These are phyloP conservation scores for Limnephilus rhombicus DNA, from an alignment of 2,888 invertebrate species.

Conservation along the genomic window DNA sequence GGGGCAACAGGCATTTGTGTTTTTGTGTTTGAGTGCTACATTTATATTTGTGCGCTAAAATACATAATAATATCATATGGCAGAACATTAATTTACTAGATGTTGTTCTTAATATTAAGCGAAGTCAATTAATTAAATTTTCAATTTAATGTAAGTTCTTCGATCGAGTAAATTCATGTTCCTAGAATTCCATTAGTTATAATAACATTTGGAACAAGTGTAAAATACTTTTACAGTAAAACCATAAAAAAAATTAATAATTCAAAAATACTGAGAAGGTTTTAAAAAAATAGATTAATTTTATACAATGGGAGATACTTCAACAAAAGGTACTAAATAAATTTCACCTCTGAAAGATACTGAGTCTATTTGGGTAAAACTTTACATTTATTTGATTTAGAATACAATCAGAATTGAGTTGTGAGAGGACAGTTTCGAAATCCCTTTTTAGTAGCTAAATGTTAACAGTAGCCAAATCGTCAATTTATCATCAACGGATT, in stretches of 20 bases:
- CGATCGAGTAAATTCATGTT: neutral
- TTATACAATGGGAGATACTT: neutral
- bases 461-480: no score
- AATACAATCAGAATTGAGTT: neutral
- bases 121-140: neutral
- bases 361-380: neutral
- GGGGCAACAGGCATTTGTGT: slow-evolving; percentile 1
- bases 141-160: neutral
- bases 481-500: no score
- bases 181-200: neutral
- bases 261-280: neutral
- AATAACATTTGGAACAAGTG: neutral
- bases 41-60: neutral
- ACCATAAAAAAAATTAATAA: neutral
- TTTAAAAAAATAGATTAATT: neutral
- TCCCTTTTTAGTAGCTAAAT: neutral
- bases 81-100: neutral
- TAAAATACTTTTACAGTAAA: neutral
- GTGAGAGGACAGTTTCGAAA: neutral
- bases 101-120: neutral
- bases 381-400: neutral
- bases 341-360: neutral
- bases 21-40: slow-evolving; percentile 1
- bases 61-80: neutral
- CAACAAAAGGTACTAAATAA: neutral